Evolutionary conservation across 2,888 invertebrate species (phyloP).

Genomic region (Athripsodes cinereus): DNA sequence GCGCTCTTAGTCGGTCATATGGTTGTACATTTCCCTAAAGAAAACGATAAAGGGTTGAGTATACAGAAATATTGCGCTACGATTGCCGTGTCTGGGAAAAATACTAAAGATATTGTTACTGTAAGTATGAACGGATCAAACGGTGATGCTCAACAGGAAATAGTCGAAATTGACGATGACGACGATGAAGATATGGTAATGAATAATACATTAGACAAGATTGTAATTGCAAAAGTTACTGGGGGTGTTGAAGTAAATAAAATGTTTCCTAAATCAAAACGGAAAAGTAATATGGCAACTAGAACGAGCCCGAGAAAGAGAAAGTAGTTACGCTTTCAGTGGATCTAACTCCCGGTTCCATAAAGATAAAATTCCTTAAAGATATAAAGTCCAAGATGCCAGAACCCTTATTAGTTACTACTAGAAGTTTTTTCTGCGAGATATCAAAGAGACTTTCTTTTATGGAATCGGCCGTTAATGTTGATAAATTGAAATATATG

Average conservation of each 20-base stretch:
- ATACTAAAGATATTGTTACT: background rate
- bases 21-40: constrained; percentile 1
- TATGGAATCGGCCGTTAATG: too few relatives aligned
- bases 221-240: background rate
- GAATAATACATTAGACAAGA: background rate
- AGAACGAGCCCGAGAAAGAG: too few relatives aligned
- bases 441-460: too few relatives aligned
- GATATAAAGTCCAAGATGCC: too few relatives aligned
- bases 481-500: too few relatives aligned
- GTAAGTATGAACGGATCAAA: background rate
- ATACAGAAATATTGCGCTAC: constrained; percentile 1
- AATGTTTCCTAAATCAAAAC: background rate
- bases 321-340: too few relatives aligned
- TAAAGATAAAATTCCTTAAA: too few relatives aligned
- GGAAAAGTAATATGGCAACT: too few relatives aligned
- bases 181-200: background rate
- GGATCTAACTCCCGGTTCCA: too few relatives aligned
- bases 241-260: background rate
- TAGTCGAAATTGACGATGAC: background rate
- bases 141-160: background rate
- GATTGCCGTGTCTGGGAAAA: background rate
- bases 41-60: background rate
- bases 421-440: too few relatives aligned
- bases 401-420: too few relatives aligned
- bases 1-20: background rate